phyloP scores from a whole-genome alignment of 2,113 vertebrate genomes.

The Pterophyllum scalare region DNA sequence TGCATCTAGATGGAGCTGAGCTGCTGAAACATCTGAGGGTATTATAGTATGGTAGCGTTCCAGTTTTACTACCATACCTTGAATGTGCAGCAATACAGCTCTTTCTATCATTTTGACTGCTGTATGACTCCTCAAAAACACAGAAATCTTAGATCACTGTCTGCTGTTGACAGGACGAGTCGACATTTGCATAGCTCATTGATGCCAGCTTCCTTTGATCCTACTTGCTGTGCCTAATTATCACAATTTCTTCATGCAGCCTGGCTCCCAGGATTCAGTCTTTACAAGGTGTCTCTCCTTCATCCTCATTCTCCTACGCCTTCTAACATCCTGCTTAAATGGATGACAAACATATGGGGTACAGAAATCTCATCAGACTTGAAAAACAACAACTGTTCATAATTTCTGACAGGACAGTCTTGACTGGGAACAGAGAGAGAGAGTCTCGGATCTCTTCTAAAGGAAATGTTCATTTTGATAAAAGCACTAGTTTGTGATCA shows the following conservation, averaged over 20 bases:
- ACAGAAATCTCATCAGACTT: conserved; percentile 26
- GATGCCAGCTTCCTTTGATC: conserved; percentile 72
- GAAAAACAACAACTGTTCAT: conserved; percentile 21
- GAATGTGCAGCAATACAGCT: conserved; percentile 23
- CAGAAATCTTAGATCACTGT: conserved; percentile 54
- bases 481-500: conserved; percentile 54
- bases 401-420: conserved; percentile 27
- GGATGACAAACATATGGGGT: conserved; percentile 48
- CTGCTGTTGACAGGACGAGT: conserved; percentile 54
- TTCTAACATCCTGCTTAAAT: conserved; percentile 49
- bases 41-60: conserved; percentile 1
- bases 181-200: conserved; percentile 68
- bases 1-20: conserved; percentile 9
- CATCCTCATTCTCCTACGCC: conserved; percentile 35
- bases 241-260: conserved; percentile 54
- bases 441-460: conserved; percentile 21
- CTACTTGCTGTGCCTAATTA: conserved; percentile 68
- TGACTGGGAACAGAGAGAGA: conserved; percentile 23
- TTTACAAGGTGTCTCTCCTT: conserved; percentile 49
- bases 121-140: conserved; percentile 39
- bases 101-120: conserved; percentile 51
- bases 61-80: conserved; percentile 30
- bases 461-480: conserved; percentile 41
- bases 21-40: conserved; percentile 8
- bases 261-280: conserved; percentile 34